Conservation (phyloP, 2,888 invertebrate genomes). For the Argyresthia goedartella region DNA sequence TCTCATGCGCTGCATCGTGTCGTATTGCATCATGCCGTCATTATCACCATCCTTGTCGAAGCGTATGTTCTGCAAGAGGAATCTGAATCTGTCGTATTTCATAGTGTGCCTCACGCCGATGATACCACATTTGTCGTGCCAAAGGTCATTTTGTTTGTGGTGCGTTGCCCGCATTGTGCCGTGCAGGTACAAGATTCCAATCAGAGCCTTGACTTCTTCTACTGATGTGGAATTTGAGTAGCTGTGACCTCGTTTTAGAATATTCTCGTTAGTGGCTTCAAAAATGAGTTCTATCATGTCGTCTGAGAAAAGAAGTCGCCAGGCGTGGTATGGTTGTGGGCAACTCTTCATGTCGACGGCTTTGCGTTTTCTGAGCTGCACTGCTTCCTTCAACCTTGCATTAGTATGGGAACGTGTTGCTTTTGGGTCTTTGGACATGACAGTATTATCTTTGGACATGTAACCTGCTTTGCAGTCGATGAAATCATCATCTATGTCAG, state of each 20-base stretch:
- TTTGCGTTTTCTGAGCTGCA: slow-evolving; percentile 32
- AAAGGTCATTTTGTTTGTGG: slow-evolving; percentile 46
- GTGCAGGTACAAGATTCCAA: slow-evolving; percentile 54
- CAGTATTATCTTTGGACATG: slow-evolving; percentile 34
- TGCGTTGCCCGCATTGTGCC: slow-evolving; percentile 54
- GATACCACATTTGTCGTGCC: slow-evolving; percentile 43
- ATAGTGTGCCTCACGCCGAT: slow-evolving; percentile 40
- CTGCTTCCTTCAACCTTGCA: slow-evolving; percentile 26
- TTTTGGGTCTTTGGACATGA: slow-evolving; percentile 32
- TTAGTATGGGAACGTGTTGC: slow-evolving; percentile 5
- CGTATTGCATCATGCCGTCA: slow-evolving; percentile 33
- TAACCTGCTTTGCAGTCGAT: slow-evolving; percentile 40
- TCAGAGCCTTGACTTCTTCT: slow-evolving; percentile 46
- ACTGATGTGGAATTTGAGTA: slow-evolving; percentile 25
- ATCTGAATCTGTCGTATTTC: slow-evolving; percentile 47
- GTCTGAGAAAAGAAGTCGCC: slow-evolving; percentile 52
- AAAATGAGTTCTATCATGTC: slow-evolving; percentile 52
- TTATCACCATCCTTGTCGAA: slow-evolving; percentile 36
- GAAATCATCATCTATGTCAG: slow-evolving; percentile 32
- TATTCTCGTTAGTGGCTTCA: slow-evolving; percentile 47
- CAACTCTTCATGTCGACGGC: slow-evolving; percentile 17
- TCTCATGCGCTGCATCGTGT: slow-evolving; percentile 50
- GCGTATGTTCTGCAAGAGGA: slow-evolving; percentile 42
- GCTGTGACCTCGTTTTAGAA: slow-evolving; percentile 25
- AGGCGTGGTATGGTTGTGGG: slow-evolving; percentile 40